Evolutionary conservation across 2,888 invertebrate genomes (phyloP), one percentile per base, ranked within the genome.

Genomic region (Choreutis nemorana): DNA sequence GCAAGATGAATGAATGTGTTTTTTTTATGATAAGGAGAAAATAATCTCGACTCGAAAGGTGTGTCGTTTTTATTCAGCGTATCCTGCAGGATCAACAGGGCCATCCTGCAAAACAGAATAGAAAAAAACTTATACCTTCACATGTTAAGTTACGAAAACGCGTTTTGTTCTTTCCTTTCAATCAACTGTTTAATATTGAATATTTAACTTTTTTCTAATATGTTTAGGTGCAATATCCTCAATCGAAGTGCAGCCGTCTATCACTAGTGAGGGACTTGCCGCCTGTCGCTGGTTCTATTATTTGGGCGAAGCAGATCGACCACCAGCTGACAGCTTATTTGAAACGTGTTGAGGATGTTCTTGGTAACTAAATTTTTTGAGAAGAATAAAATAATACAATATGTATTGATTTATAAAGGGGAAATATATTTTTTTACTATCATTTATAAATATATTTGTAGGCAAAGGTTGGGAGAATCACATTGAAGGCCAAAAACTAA

Each of bases 391-490:
- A 21, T 20, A 21, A 15, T 28, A 16, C 15, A 14, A 22, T 26
- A 15, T 28, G 20, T 18, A 18, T 10, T 30, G 7, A 23, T n/a
- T 25, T 25, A 21, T 20, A 3, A 15, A 22, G 9, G 9, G 7
- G 3, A 7, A 16, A 16, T 21, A 11, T 8, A 3, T 14, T 21
- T 7, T 21, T 25, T 26, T 25, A 10, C 12, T 25, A 9, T 26
- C 7, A 20, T n/a, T 2, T 26, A 12, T 23, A 14, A 23, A 7
- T 26, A 27, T 30, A 34, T 23, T 16, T 18, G 12, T 29, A 87
- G 89, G 92, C 26, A 97, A 96, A 66, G 97, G 96, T 21, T 99
- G 99, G 99, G 98, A 98, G 65, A 95, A 94, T 46, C 98, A 99
- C 61, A 94, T 98, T 27, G 99, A 99, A 70, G 99, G 99, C 7